Conservation (phyloP, 1,140 invertebrate species). For the Drosophila nigromelanica region DNA sequence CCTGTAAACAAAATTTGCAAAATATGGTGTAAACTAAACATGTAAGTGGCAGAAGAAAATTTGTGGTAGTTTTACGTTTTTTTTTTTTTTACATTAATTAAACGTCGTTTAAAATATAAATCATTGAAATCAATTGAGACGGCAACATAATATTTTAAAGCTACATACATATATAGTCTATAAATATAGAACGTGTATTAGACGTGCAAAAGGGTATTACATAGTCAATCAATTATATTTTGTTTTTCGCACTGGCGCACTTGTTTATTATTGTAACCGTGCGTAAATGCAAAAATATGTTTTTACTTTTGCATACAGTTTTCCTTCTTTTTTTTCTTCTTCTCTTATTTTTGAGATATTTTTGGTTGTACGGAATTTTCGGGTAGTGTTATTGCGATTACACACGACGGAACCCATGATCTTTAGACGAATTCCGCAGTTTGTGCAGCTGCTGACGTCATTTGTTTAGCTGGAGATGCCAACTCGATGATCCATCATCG, state of each 20-base stretch:
- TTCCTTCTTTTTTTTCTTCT: neutral
- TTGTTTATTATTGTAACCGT: slow-evolving; percentile 25
- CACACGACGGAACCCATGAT: slow-evolving; percentile 16
- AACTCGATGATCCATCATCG: slow-evolving; percentile 46
- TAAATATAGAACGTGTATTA: no score
- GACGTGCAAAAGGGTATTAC: neutral
- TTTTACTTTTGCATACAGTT: slow-evolving; percentile 31
- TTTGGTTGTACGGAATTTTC: slow-evolving; percentile 8
- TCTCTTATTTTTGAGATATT: neutral
- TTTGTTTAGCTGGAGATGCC: slow-evolving; percentile 44
- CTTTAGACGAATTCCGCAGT: slow-evolving; percentile 15
- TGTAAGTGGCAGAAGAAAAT: no score
- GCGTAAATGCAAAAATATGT: slow-evolving; percentile 40
- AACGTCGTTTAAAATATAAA: no score
- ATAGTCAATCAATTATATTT: neutral
- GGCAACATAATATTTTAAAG: no score
- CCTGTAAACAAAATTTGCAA: neutral
- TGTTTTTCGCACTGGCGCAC: neutral
- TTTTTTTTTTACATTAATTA: no score
- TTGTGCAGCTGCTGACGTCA: slow-evolving; percentile 47
- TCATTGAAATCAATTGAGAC: no score
- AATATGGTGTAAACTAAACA: no score
- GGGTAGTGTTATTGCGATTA: slow-evolving; percentile 7
- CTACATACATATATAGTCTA: no score
- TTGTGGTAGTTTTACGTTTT: no score